Evolutionary conservation across 2,888 invertebrate genomes (phyloP), one percentile per base, ranked within the genome.

Genomic region (Ophioninae sp.): DNA sequence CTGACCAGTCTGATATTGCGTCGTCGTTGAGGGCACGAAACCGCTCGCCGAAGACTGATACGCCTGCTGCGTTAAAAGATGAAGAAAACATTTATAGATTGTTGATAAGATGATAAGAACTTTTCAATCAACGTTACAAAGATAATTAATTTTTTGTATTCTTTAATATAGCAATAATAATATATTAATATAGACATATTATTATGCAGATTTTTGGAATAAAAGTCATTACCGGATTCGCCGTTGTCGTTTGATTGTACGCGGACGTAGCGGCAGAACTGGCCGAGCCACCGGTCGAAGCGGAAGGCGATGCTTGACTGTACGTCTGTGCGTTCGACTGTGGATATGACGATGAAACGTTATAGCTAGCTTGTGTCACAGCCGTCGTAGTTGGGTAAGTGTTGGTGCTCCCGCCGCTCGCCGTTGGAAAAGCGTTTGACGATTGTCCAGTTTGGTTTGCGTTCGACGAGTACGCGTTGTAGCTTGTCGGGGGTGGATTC

Each of bases 361-460:
- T 93, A 83, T 91, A 92, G 79, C 88, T 90, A 44, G 91, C 87
- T 83, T 92, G 93, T 37, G 91, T 89, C 62, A 91, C 91, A 8
- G 92, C 89, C 13, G 90, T 87, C 20, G 91, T 91, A 69, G 89
- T 87, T n/a, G 92, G 90, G 62, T 92, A 93, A 79, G 87, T 93
- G 76, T 90, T 92, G 23, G 90, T 93, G 82, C 94, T 94, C 17
- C 94, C 94, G 20, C 94, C 94, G 37, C 94, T 91, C 73, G 93
- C 94, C 88, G 94, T 94, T 85, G 94, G 93, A n/a, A 94, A 94
- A 0, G 75, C 56, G 56, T 75, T 75, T 37, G 94, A 93, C 17
- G 94, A 93, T 87, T 94, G 94, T 80, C 94, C 93, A 7, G 92
- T 90, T 79, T 91, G 92, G 17, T 93, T 93, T 57, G 93, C 93